phyloP scores from a whole-genome alignment of 2,888 invertebrate genomes.

The Philereme transversata region DNA sequence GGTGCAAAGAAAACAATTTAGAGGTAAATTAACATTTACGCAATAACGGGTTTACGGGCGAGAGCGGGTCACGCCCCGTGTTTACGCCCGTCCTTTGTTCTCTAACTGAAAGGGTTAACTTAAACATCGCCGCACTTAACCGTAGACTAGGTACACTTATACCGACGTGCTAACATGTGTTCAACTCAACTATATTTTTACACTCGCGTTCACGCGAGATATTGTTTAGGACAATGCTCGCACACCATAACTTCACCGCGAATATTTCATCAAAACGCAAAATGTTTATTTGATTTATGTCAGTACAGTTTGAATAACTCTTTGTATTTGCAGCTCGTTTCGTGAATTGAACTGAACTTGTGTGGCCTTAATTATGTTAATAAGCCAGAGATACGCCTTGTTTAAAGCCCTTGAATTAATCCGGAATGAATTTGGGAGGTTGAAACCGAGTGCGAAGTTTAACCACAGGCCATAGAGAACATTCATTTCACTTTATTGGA shows the following conservation, averaged over 20 bases:
- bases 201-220: constrained; percentile 40
- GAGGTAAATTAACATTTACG: constrained; percentile 58
- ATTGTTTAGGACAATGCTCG: constrained; percentile 36
- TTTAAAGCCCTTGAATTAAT: constrained; percentile 45
- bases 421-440: constrained; percentile 44
- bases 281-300: constrained; percentile 26
- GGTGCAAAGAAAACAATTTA: constrained; percentile 58
- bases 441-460: constrained; percentile 43
- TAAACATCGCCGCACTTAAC: constrained; percentile 62
- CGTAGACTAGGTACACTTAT: constrained; percentile 45
- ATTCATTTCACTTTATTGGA: constrained; percentile 6
- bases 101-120: constrained; percentile 69
- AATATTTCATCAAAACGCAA: constrained; percentile 12
- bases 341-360: constrained; percentile 26
- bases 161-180: constrained; percentile 51
- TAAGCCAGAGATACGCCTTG: constrained; percentile 43
- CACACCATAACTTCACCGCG: constrained; percentile 5
- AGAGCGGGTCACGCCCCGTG: constrained; percentile 41
- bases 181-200: constrained; percentile 50
- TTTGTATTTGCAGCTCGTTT: constrained; percentile 28
- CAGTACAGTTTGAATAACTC: constrained; percentile 22
- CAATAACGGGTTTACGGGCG: constrained; percentile 50
- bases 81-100: constrained; percentile 65
- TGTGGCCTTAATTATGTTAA: constrained; percentile 41
- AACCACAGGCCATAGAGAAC: constrained; percentile 26